Evolutionary conservation across 2,888 invertebrate species (phyloP), one percentile per base, ranked within the genome.

Genomic region (Melanostoma mellinum): DNA sequence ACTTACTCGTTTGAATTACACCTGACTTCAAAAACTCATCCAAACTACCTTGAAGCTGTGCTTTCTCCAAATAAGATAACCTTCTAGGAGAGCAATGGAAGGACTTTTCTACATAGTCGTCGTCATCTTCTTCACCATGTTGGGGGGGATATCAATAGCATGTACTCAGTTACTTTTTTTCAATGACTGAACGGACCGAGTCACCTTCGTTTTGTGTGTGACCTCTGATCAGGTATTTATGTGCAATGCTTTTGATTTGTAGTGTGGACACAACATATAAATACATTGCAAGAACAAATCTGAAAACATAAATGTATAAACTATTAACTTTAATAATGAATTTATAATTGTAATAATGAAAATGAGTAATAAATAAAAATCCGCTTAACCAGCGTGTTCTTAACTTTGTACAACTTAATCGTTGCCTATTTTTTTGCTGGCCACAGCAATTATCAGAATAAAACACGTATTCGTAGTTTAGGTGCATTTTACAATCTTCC

Each of bases 201-300:
- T n/a, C n/a, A n/a, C n/a, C n/a, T n/a, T n/a, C 63, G 50, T 65
- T 65, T 65, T 65, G 63, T 6, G 48, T 65, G 36, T 65, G 38
- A 48, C 63, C 63, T 65, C 50, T 3, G 55, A 58, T 58, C 32
- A 58, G 52, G 42, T 67, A 67, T 53, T 53, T 58, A 32, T 48
- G 48, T 30, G 69, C 48, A 38, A 69, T 69, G 48, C 69, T 69
- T 69, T 60, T 58, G 48, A 60, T 71, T 50, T 58, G n/a, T 10
- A 69, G 58, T 69, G 56, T 69, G 38, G 58, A 69, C 56, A 69
- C 69, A 69, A 48, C 69, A 56, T 38, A 69, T 48, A 69, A 69
- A 56, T 50, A 69, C 56, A 69, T 50, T 46, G 68, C 68, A 44
- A 68, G 68, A 55, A 58, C 58, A 58, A 68, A 56, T 56, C 68